Evolutionary conservation across 2,888 invertebrate species (phyloP).

Genomic region (Lasioglossum pauxillum): DNA sequence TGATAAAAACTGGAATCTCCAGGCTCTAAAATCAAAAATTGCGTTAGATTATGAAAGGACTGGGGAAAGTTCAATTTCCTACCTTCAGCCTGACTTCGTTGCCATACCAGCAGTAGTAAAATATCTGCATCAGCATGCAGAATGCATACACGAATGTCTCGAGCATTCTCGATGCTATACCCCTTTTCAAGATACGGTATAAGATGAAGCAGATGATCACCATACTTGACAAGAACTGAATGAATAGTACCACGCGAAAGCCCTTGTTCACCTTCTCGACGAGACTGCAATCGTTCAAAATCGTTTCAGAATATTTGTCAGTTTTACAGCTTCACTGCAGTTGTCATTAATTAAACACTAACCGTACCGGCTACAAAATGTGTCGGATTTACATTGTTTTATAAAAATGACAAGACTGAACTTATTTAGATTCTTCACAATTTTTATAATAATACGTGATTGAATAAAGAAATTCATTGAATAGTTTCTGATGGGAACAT

Average conservation of each 20-base stretch:
- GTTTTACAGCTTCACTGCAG: neutral
- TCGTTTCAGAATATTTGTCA: neutral
- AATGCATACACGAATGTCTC: conserved; percentile 28
- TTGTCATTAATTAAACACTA: neutral
- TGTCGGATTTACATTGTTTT: too few species aligned
- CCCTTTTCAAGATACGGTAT: conserved; percentile 13
- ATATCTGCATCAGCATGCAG: conserved; percentile 67
- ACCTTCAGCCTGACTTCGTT: conserved; percentile 50
- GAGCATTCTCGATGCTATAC: neutral
- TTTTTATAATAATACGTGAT: too few species aligned
- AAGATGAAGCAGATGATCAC: conserved; percentile 32
- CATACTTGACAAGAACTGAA: conserved; percentile 37
- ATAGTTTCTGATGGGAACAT: too few species aligned
- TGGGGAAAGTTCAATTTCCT: neutral
- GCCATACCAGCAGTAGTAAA: conserved; percentile 65
- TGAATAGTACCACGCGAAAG: conserved; percentile 10
- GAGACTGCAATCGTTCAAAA: conserved; percentile 12
- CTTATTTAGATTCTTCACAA: too few species aligned
- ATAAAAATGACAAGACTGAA: too few species aligned
- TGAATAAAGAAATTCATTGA: too few species aligned
- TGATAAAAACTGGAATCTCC: conserved; percentile 19
- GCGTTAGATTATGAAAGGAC: neutral
- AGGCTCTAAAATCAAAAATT: conserved; percentile 24
- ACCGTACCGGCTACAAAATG: too few species aligned
- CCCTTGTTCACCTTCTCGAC: conserved; percentile 19